Evolutionary conservation across 2,797 vertebrate genomes (phyloP), one percentile per base, ranked within the genome.

Genomic region (Podargus strigoides): DNA sequence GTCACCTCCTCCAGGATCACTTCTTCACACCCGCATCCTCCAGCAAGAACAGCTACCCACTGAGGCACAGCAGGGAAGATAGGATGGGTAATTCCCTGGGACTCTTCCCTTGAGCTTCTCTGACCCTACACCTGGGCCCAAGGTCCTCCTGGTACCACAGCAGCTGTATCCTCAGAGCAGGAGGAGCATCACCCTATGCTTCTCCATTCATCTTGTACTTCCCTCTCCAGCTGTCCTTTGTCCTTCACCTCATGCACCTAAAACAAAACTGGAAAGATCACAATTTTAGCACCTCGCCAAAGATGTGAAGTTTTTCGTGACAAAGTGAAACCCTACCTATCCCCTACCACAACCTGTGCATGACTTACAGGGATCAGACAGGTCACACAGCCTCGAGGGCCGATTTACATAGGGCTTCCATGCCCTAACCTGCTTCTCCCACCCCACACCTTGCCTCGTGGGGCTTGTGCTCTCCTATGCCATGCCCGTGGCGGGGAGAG

Each of bases 281-380:
- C 4, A 24, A 27, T n/a, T 87, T 49, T 12, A 68, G 26, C 39
- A 42, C 18, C 49, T 64, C 5, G 12, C 10, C 1, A 3, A 73
- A 83, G 37, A 53, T 2, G 3, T 3, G 11, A 68, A 75, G 27
- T 8, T 53, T 56, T n/a, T 34, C 8, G 7, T 0, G 0, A 69
- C 36, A 27, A 50, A 87, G 10, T 17, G 30, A 77, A 91, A 44
- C 42, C 34, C 30, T 32, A 12, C 8, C 27, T 2, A 0, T 6
- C 58, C 56, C 44, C 46, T 27, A 22, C 17, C 39, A 28, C 36
- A 52, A 28, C 56, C 72, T 42, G 12, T 39, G n/a, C 2, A 1
- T 18, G 20, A 44, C 52, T 72, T 32, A 4, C 8, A 79, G 56
- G 52, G 39, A 68, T 28, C 46, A 30, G 24, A 39, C 15, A 30